Evolutionary conservation across 2,888 invertebrate species (phyloP), one percentile per base, ranked within the genome.

Genomic region (Capitulum mitella): DNA sequence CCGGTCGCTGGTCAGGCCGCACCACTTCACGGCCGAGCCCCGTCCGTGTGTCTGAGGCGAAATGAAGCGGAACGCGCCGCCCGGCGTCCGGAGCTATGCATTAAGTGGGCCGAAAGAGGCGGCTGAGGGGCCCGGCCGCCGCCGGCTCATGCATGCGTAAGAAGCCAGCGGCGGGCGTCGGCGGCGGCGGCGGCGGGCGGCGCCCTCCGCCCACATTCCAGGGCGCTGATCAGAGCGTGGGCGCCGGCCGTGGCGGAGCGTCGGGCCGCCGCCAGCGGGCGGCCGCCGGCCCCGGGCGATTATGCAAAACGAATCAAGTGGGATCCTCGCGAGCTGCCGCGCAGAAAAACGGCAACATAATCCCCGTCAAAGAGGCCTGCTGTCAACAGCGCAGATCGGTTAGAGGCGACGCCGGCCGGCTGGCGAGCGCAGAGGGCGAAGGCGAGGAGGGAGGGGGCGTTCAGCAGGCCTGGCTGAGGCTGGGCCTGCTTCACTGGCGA

Each of bases 101-200:
- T 43, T 43, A 43, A 43, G 43, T 43, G 43, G 43, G 43, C 43
- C 43, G 43, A 5, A 5, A 8, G 6, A n/a, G 54, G 22, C 29
- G n/a, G 58, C 10, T n/a, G 58, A 58, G 29, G 58, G 58, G 58
- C n/a, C n/a, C 10, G n/a, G 58, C n/a, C n/a, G 58, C n/a, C n/a
- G 58, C 58, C 8, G n/a, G 32, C 19, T 64, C 64, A 64, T 64
- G 64, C 64, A 64, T 64, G 34, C 64, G 64, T 34, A 34, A 64
- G 34, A 34, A 29, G 64, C 34, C 10, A 34, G 64, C 34, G 64
- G 58, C 58, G 58, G n/a, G n/a, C n/a, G n/a, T n/a, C n/a, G 64
- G 16, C 34, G 64, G 29, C 32, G 64, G 64, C 3, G 34, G 64
- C 34, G 3, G 34, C 58, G n/a, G n/a, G n/a, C 29, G n/a, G n/a